Evolutionary conservation across 1,140 invertebrate genomes (phyloP), one percentile per base, ranked within the genome.

Genomic region (Drosophila virilis): DNA sequence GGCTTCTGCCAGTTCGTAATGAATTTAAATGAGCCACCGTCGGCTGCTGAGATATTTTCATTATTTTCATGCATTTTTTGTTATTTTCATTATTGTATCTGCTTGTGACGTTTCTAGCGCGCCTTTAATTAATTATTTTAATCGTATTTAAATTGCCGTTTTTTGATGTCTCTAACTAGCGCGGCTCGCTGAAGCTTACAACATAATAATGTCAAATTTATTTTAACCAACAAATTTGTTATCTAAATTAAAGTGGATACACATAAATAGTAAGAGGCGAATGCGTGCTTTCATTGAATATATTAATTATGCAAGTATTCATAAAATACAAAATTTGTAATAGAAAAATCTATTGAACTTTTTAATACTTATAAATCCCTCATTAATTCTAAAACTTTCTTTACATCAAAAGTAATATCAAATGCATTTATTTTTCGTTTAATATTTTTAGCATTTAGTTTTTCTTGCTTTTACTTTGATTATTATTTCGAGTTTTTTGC

Each of bases 91-190:
- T 67, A 52, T 40, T 51, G 50, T 48, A 66, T 35, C 46, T 66
- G 13, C 32, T 33, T 55, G 42, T 64, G 5, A 62, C 64, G 54
- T 45, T 58, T 45, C 22, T 38, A 52, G 42, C 32, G 37, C 22
- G 22, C 22, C 50, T 54, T 58, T 60, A 72, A 81, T 81, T 77
- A 88, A 88, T 83, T 83, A 66, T 60, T 74, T 88, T 78, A 82
- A 76, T 78, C 67, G 50, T 51, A 81, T 82, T 78, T 69, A 62
- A 69, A 86, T 81, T 62, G 61, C 70, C 72, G 71, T 65, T 76
- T 74, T 73, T 61, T 60, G 55, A 59, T 67, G 57, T 76, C 51
- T 58, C 42, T 9, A 22, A 50, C 12, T 9, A 10, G 32, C 32
- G 9, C 6, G 9, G 8, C 8, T 17, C 7, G 15, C 50, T n/a